phyloP scores from a whole-genome alignment of 2,113 vertebrate species.

The Spheniscus mendiculus region DNA sequence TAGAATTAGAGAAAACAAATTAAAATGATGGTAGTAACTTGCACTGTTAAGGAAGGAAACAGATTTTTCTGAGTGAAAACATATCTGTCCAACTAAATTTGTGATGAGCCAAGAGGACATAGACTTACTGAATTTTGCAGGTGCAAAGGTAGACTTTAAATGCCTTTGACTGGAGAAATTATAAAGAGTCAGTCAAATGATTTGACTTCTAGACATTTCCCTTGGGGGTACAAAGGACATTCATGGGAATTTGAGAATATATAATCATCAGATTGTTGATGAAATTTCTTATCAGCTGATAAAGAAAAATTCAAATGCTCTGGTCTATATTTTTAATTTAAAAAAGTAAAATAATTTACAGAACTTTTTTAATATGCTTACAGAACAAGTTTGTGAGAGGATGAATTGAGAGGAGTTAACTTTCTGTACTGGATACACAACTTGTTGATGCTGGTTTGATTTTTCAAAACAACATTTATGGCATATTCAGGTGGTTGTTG shows the following conservation, averaged over 20 bases:
- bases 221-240: background rate
- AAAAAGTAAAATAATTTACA: background rate
- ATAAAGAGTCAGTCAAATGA: background rate
- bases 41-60: background rate
- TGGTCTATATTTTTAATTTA: background rate
- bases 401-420: background rate
- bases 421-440: background rate
- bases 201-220: background rate
- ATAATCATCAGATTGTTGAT: background rate
- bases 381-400: background rate
- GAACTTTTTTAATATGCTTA: background rate
- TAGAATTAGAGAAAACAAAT: background rate
- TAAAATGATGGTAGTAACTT: background rate
- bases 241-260: background rate
- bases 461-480: background rate
- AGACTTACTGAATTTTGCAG: background rate
- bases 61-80: background rate
- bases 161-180: background rate
- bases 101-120: background rate
- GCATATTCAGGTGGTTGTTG: background rate
- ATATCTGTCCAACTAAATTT: background rate
- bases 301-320: background rate
- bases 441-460: background rate
- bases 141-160: background rate
- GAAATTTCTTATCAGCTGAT: background rate